These are phyloP conservation scores for Orbicella faveolata DNA, from an alignment of 64 coral and sea anemone genomes.

Conservation along the genomic window DNA sequence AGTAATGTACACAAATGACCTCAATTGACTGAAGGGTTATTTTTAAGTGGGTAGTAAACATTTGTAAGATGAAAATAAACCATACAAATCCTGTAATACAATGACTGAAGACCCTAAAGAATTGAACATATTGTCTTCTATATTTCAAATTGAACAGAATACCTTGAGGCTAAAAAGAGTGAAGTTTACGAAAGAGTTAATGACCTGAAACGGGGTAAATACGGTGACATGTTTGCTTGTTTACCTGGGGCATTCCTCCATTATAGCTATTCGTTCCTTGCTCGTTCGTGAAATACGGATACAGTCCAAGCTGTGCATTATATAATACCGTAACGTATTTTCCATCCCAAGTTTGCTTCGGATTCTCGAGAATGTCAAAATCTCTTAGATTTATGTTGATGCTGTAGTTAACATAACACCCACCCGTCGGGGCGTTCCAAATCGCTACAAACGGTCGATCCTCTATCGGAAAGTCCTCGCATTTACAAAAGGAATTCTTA, in stretches of 20 bases:
- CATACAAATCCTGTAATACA: neutral
- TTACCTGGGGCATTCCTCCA: constrained; percentile 97
- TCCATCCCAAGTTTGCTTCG: constrained; percentile 88
- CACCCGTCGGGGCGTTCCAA: constrained; percentile 97
- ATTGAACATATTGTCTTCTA: neutral
- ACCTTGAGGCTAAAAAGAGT: neutral
- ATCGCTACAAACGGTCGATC: constrained; percentile 92
- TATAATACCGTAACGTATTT: constrained; percentile 93
- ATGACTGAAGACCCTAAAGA: neutral
- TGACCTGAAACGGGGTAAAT: neutral
- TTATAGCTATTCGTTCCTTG: constrained; percentile 70
- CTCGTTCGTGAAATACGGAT: constrained; percentile 79
- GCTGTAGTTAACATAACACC: constrained; percentile 86
- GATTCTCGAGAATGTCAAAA: constrained; percentile 83
- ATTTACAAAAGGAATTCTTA: constrained; percentile 56
- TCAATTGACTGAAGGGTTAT: neutral
- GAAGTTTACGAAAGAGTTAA: neutral
- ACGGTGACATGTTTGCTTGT: neutral
- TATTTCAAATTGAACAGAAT: neutral
- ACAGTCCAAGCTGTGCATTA: constrained; percentile 86
- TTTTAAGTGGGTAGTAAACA: too few relatives aligned
- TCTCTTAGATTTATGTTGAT: constrained; percentile 87
- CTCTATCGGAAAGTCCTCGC: constrained; percentile 70
- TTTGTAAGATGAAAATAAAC: neutral
- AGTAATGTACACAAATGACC: constrained; percentile 1